Evolutionary conservation across 1,140 invertebrate species (phyloP), one percentile per base, ranked within the genome.

Genomic region (Drosophila willistoni): DNA sequence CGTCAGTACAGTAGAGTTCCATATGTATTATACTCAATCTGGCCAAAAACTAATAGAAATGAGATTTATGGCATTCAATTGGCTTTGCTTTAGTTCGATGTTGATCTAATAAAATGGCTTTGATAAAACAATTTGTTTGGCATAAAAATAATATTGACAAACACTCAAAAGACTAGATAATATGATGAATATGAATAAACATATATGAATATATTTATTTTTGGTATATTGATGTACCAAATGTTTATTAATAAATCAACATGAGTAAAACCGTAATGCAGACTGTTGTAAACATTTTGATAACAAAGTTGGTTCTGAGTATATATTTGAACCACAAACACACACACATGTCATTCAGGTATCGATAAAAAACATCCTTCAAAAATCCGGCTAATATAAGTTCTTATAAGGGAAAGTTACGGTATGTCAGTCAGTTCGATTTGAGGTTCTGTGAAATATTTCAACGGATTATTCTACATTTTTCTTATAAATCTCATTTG

Each of bases 221-320:
- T 17, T 17, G 10, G 34, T 10, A 36, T 36, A 36, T 13, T 13
- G 12, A 39, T 39, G 36, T 39, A 36, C 17, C 44, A 5, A 51
- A 61, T 74, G 73, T 57, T 75, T 75, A 75, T 68, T 75, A 75
- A 68, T 75, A 75, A 75, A 76, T 59, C 64, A 68, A 22, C 72
- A 29, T 62, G 56, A 56, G 44, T 36, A 47, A 42, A 17, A 55
- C 19, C 13, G 36, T 39, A 60, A 60, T 33, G 57, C 39, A 17
- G 14, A 9, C 44, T 36, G 73, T 19, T 77, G 73, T 77, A 77
- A 77, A 77, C 73, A 60, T 22, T 74, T 77, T 12, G 73, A 77
- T 77, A 77, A 77, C 47, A 77, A 34, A 25, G 36, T 13, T 56
- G 14, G 19, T 36, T 29, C 13, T n/a, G 72, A 64, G 39, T 39